Conservation (phyloP, 1,140 invertebrate genomes). For the Hylyphantes graminicola region DNA sequence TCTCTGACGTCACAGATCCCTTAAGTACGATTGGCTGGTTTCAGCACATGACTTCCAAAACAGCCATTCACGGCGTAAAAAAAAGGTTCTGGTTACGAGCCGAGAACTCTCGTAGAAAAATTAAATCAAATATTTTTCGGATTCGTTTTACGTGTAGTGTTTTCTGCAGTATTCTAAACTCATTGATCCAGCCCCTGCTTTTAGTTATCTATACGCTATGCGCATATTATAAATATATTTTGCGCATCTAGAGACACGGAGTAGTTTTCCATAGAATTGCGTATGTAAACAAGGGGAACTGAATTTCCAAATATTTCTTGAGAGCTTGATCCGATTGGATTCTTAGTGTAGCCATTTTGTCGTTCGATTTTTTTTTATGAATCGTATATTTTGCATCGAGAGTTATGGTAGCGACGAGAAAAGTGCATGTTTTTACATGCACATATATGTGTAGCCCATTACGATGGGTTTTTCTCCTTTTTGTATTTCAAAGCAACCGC, state of each 20-base stretch:
- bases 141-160: too few species aligned
- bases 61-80: too few species aligned
- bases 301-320: constrained; percentile 38
- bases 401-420: constrained; percentile 22
- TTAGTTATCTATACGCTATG: constrained; percentile 14
- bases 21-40: too few species aligned
- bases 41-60: too few species aligned
- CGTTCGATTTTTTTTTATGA: constrained; percentile 19
- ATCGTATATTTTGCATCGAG: constrained; percentile 15
- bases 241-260: constrained; percentile 19
- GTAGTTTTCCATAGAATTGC: constrained; percentile 17
- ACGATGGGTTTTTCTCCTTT: too few species aligned
- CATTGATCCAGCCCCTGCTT: constrained; percentile 18
- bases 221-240: constrained; percentile 29
- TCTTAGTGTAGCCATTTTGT: neutral
- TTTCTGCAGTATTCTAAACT: neutral
- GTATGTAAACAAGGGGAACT: constrained; percentile 41
- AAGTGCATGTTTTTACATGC: constrained; percentile 16
- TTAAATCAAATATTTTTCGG: too few species aligned
- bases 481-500: too few species aligned
- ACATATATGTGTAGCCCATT: too few species aligned
- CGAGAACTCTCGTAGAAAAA: too few species aligned
- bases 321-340: constrained; percentile 37
- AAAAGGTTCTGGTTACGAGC: too few species aligned
- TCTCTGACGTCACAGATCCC: too few species aligned